A percentile compares a stretch with the other conserved stretches of the same genome.
Evolutionary conservation across 2,113 vertebrate species (phyloP).

Genomic region (Chaetodon auriga): DNA sequence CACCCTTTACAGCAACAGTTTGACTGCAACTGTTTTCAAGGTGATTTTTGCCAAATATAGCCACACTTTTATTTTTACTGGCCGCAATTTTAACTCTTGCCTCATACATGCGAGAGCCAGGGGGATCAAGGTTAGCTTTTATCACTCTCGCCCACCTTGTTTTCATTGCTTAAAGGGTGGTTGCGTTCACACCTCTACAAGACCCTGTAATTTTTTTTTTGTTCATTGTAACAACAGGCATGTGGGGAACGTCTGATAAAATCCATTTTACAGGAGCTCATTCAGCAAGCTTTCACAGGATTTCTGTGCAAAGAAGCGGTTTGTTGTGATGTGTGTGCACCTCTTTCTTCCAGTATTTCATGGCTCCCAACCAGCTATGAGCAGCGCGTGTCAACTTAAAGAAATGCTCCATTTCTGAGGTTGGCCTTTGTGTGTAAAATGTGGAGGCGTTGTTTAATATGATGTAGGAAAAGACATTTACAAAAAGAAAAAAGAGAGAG

Average conservation of each 20-base stretch:
- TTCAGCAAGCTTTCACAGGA: constrained; percentile 41
- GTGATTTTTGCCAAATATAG: constrained; percentile 44
- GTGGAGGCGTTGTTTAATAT: constrained; percentile 14
- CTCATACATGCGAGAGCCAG: constrained; percentile 8
- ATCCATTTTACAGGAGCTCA: constrained; percentile 55
- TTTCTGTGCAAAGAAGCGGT: constrained; percentile 46
- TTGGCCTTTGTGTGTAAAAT: constrained; percentile 45
- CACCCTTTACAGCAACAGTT: background rate
- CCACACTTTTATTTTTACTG: constrained; percentile 34
- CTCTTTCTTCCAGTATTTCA: constrained; percentile 44
- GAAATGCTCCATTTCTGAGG: background rate
- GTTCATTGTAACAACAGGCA: constrained; percentile 48
- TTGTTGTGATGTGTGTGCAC: constrained; percentile 37
- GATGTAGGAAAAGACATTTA: background rate
- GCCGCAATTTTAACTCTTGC: constrained; percentile 5
- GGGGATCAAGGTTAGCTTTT: constrained; percentile 48
- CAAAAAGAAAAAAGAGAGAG: background rate
- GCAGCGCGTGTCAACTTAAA: background rate
- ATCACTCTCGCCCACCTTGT: constrained; percentile 54
- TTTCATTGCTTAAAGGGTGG: constrained; percentile 61
- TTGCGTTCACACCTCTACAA: constrained; percentile 43
- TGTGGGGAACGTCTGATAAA: constrained; percentile 48
- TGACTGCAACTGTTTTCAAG: constrained; percentile 20
- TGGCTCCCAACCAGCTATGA: constrained; percentile 23
- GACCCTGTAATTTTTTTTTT: constrained; percentile 13